Percentiles rank a stretch among this genome's conserved stretches.
phyloP scores from a whole-genome alignment of 2,888 invertebrate species.

The Torymus aiolomorphi region DNA sequence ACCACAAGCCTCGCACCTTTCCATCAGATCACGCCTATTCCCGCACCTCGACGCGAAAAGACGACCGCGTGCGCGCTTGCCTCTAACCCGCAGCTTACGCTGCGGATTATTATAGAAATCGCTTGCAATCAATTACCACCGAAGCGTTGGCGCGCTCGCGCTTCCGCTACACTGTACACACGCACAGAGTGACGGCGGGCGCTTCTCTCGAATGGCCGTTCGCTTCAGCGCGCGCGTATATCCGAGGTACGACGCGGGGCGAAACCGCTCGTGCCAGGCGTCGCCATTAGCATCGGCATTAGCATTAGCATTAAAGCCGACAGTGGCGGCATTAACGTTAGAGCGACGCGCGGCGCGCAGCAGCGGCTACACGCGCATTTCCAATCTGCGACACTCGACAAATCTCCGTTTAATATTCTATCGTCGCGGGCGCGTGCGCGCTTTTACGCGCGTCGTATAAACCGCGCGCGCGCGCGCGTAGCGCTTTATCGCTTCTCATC shows the following conservation, averaged over 20 bases:
- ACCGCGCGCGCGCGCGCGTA: background rate
- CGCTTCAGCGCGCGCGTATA: no score
- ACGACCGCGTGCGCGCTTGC: background rate
- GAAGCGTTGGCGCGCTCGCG: background rate
- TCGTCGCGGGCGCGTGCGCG: slow-evolving; percentile 24
- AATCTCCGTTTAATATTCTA: slow-evolving; percentile 49
- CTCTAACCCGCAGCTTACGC: slow-evolving; percentile 14
- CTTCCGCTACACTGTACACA: no score
- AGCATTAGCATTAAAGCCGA: slow-evolving; percentile 68
- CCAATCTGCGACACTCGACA: slow-evolving; percentile 42
- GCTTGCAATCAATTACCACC: slow-evolving; percentile 40
- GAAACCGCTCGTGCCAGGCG: slow-evolving; percentile 32
- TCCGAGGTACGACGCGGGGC: background rate
- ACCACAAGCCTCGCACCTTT: no score
- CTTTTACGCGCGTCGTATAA: slow-evolving; percentile 18
- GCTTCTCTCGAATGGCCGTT: no score
- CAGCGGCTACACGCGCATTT: background rate
- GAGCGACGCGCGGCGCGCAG: background rate
- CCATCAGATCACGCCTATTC: no score
- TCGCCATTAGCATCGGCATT: slow-evolving; percentile 67
- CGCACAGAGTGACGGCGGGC: no score
- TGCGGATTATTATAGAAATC: slow-evolving; percentile 36
- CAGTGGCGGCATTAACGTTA: slow-evolving; percentile 58
- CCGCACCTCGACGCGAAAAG: no score
- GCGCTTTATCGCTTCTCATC: slow-evolving; percentile 37